Conservation (phyloP, 2,113 vertebrate species). For the Bostrychus sinensis region DNA sequence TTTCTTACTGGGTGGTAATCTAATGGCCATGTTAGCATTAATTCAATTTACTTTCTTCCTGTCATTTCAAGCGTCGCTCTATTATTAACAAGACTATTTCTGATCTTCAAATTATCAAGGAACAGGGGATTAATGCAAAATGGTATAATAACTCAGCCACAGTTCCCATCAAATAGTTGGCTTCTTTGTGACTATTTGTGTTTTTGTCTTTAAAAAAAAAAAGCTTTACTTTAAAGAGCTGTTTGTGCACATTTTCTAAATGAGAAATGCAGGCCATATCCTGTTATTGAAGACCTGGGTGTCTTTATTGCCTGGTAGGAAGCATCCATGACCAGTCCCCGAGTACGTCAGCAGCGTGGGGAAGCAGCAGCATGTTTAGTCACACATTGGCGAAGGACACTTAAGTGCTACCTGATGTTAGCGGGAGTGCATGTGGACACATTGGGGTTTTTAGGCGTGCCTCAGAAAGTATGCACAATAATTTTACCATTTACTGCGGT, state of each 20-base stretch:
- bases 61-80: slow-evolving; percentile 59
- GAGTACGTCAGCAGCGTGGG: slow-evolving; percentile 39
- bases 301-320: slow-evolving; percentile 69
- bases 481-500: slow-evolving; percentile 84
- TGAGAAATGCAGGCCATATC: slow-evolving; percentile 79
- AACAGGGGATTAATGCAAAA: slow-evolving; percentile 53
- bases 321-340: slow-evolving; percentile 33
- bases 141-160: slow-evolving; percentile 39
- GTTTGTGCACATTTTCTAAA: slow-evolving; percentile 76
- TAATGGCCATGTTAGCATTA: slow-evolving; percentile 71
- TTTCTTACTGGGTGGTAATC: slow-evolving; percentile 71
- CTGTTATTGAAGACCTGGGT: slow-evolving; percentile 78
- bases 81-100: slow-evolving; percentile 70
- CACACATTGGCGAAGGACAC: slow-evolving; percentile 76
- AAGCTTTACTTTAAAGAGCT: slow-evolving; percentile 74
- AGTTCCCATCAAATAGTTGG: slow-evolving; percentile 71
- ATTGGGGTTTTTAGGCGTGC: slow-evolving; percentile 78
- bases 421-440: slow-evolving; percentile 74
- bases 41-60: slow-evolving; percentile 69
- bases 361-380: slow-evolving; percentile 76
- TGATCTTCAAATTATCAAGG: slow-evolving; percentile 68
- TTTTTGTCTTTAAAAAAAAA: slow-evolving; percentile 63
- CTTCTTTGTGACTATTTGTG: slow-evolving; percentile 51
- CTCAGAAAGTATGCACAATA: slow-evolving; percentile 79
- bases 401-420: slow-evolving; percentile 85